phyloP scores from a whole-genome alignment of 2,797 vertebrate species.

The Leptatherina wallacei region DNA sequence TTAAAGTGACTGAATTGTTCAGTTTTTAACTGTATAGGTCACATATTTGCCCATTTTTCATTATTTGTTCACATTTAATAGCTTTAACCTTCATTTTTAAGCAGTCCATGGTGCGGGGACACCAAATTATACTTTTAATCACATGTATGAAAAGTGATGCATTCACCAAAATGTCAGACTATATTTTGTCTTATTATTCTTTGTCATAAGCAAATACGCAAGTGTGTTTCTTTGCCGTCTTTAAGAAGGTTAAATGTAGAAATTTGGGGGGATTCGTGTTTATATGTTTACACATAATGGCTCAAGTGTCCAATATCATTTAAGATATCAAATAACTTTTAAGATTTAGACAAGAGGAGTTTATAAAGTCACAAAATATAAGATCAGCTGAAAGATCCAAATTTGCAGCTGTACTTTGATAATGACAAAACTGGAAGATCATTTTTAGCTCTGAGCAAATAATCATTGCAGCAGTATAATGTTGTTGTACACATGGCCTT shows the following conservation, averaged over 20 bases:
- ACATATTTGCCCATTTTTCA: too few species aligned
- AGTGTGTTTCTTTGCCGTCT: too few species aligned
- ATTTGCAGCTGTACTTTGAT: background rate
- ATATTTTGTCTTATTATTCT: background rate
- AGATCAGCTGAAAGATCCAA: background rate
- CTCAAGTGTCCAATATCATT: background rate
- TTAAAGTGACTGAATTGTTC: background rate
- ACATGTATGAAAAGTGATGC: background rate
- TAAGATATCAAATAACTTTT: background rate
- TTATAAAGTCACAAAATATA: background rate
- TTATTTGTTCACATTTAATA: too few species aligned
- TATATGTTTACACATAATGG: background rate
- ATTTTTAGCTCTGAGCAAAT: background rate
- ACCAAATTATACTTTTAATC: background rate
- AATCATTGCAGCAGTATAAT: background rate
- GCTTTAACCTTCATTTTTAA: background rate
- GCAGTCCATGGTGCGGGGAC: background rate
- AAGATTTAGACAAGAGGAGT: background rate
- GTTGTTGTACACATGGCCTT: background rate
- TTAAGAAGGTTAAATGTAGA: too few species aligned
- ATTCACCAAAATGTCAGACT: background rate
- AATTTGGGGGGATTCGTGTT: background rate
- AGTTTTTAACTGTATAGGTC: background rate
- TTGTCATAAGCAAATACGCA: background rate
- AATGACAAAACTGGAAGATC: background rate